Base-by-base conservation (phyloP, 1,140 invertebrate genomes). In the Homalodisca vitripennis region DNA sequence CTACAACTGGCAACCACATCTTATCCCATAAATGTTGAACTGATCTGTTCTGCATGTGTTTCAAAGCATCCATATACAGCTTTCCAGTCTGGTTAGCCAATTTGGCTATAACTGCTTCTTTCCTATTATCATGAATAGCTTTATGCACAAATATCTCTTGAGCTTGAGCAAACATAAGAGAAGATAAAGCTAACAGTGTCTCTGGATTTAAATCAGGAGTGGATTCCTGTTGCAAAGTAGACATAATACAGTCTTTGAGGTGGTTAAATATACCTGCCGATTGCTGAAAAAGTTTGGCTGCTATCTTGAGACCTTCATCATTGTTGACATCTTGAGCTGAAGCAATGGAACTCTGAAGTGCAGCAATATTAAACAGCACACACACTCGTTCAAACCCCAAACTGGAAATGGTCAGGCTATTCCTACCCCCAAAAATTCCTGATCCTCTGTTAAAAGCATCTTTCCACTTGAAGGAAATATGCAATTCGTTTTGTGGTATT, bases 381-480 rank as follows among this genome's bases (percentile, higher is more conserved):
- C 96, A 98, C 46, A 97, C 88, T 78, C 93, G 94, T 81, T 99
- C 98, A 81, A 93, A 99, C 3, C 87, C 84, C 64, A 97, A 80
- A 2, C 93, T 94, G 46, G 92, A 86, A 60, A 95, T 85, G n/a
- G 92, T 41, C 34, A 41, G 17, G 6, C 6, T 10, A 10, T 41
- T 41, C 34, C 17, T 41, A 17, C 6, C 17, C 17, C 6, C 6
- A 41, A 41, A 41, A n/a, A n/a, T n/a, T n/a, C n/a, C n/a, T 17
- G 6, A 92, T 47, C 94, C 94, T 77, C 94, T 94, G 79, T 98
- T 95, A 82, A 99, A 99, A 1, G 98, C 97, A 90, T 99, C 97
- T 81, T 98, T 97, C 97, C 98, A 99, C 80, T 99, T 99, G 77
- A 99, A 99, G 30, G 94, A 90, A 75, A 97, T 92, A 78, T 94